These are phyloP conservation scores for Notolepis coatsorum DNA, from an alignment of 2,797 vertebrate genomes.

Conservation along the genomic window DNA sequence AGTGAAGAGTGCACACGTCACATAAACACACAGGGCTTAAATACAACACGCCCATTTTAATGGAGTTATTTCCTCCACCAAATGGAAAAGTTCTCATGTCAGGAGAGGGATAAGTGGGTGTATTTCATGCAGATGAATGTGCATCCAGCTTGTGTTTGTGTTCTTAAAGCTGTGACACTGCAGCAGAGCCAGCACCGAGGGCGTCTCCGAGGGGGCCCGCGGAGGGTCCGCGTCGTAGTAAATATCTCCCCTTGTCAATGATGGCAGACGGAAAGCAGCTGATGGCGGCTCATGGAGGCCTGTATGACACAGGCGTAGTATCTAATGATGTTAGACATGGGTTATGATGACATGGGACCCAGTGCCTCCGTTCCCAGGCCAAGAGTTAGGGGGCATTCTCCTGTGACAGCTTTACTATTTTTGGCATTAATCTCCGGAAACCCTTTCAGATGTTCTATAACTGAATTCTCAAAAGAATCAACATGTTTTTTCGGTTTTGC, in stretches of 20 bases:
- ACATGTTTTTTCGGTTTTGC: not conserved
- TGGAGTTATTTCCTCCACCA: constrained; percentile 49
- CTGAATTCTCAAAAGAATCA: not conserved
- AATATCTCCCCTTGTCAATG: constrained; percentile 57
- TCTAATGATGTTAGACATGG: constrained; percentile 34
- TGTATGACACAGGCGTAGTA: constrained; percentile 1
- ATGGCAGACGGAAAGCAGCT: constrained; percentile 57
- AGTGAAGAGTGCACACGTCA: constrained; percentile 12
- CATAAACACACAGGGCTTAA: constrained; percentile 1
- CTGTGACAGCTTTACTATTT: not conserved
- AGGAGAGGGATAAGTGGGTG: constrained; percentile 15
- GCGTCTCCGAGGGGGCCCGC: constrained; percentile 46
- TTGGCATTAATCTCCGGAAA: not conserved
- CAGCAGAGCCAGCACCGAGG: constrained; percentile 18
- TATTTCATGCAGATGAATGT: constrained; percentile 47
- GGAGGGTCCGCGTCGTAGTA: constrained; percentile 56
- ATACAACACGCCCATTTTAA: constrained; percentile 20
- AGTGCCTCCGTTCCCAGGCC: constrained; percentile 18
- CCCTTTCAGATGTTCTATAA: not conserved
- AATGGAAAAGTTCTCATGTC: constrained; percentile 53
- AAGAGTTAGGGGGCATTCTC: not conserved
- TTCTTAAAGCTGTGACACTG: constrained; percentile 42
- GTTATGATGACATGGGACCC: constrained; percentile 8
- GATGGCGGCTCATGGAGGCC: constrained; percentile 45
- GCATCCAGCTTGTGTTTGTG: constrained; percentile 25